A percentile compares a stretch with the other conserved stretches of the same genome.
Evolutionary conservation across 2,113 vertebrate genomes (phyloP).

Genomic region (Clarias batrachus): DNA sequence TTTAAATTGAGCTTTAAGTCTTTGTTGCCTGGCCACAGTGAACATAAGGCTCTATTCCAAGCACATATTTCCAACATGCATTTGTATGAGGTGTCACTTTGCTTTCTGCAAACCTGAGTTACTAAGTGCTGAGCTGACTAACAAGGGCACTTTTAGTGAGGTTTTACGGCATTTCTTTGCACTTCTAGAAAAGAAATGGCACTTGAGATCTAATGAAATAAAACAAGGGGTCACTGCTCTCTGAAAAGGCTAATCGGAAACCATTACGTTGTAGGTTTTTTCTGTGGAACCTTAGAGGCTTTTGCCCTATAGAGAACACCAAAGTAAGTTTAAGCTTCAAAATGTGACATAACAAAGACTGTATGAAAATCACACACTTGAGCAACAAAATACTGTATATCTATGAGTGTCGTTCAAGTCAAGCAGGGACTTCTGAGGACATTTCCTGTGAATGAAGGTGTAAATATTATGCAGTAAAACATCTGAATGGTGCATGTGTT

Average conservation of each 20-base stretch:
- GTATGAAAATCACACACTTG: not conserved
- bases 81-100: not conserved
- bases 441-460: too few relatives aligned
- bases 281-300: not conserved
- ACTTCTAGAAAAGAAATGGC: not conserved
- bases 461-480: too few relatives aligned
- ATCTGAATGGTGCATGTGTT: too few relatives aligned
- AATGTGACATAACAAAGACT: not conserved
- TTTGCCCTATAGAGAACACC: not conserved
- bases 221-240: not conserved
- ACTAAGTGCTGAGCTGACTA: not conserved
- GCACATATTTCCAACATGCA: not conserved
- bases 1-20: not conserved
- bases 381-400: not conserved
- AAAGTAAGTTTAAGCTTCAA: not conserved
- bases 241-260: not conserved
- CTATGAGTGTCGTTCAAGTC: too few relatives aligned
- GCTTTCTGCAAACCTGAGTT: not conserved
- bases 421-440: too few relatives aligned
- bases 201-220: not conserved
- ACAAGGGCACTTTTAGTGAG: not conserved
- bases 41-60: not conserved
- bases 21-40: not conserved
- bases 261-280: not conserved
- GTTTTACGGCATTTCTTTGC: not conserved